These are phyloP conservation scores for Elachura formosa DNA, from an alignment of 2,113 vertebrate genomes.

Conservation along the genomic window DNA sequence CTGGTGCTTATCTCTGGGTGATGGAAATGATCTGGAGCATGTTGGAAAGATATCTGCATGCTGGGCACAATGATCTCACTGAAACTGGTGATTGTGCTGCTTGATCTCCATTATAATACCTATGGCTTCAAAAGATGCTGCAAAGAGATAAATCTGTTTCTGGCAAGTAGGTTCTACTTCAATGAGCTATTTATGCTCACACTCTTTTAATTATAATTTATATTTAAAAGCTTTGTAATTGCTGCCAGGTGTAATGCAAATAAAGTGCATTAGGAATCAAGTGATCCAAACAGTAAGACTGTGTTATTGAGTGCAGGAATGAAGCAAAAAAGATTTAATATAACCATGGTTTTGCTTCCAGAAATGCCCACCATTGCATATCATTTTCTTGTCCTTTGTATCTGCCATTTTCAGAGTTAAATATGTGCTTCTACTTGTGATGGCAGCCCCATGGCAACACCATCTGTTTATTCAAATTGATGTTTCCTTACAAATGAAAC, in stretches of 20 bases:
- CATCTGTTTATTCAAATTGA: conserved; percentile 19
- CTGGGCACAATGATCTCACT: conserved; percentile 56
- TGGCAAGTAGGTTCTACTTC: neutral
- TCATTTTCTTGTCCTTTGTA: neutral
- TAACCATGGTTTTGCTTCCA: neutral
- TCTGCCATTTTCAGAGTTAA: neutral
- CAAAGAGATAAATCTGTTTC: neutral
- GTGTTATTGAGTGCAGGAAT: neutral
- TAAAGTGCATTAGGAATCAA: neutral
- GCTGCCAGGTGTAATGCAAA: neutral
- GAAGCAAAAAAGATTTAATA: neutral
- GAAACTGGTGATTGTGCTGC: conserved; percentile 59
- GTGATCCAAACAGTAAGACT: neutral
- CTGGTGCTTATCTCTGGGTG: conserved; percentile 56
- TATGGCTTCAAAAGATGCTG: neutral
- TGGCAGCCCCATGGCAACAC: conserved; percentile 16
- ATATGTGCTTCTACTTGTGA: neutral
- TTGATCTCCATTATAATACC: conserved; percentile 60
- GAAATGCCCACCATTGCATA: neutral
- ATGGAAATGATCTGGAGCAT: conserved; percentile 64
- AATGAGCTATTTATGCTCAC: neutral
- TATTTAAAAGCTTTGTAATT: neutral
- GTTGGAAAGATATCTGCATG: conserved; percentile 18
- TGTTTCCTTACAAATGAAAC: neutral
- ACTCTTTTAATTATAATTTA: neutral